Conservation (phyloP, 2,113 vertebrate genomes). For the Tretioscincus oriximinensis region DNA sequence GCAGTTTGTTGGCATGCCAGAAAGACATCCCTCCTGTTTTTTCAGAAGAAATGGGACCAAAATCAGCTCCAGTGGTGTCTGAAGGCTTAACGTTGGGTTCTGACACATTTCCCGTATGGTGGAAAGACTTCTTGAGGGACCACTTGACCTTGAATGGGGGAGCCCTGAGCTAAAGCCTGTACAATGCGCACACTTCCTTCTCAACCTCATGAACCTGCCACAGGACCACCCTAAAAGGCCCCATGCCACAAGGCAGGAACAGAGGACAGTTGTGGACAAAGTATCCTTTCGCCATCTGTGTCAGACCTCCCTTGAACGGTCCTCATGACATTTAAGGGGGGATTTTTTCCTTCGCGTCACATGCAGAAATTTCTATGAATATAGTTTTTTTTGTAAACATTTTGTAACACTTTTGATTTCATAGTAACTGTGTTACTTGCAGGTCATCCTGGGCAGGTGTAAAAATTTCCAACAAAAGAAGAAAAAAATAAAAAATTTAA, state of each 20-base stretch:
- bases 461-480: conserved; percentile 73
- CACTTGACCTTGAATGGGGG: not conserved
- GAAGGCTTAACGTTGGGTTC: rapidly evolving
- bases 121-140: too few species aligned
- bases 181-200: not conserved
- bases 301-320: conserved; percentile 30
- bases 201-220: not conserved
- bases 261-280: not conserved
- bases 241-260: not conserved
- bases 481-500: conserved; percentile 60
- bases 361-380: conserved; percentile 97
- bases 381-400: conserved; percentile 98
- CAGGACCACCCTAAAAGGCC: not conserved
- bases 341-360: conserved; percentile 87
- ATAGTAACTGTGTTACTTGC: conserved; percentile 95
- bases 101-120: not conserved
- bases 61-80: not conserved
- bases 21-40: not conserved
- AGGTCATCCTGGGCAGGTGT: conserved; percentile 85
- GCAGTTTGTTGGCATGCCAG: not conserved
- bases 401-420: conserved; percentile 96
- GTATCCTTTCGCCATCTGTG: not conserved
- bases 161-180: not conserved
- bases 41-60: not conserved
- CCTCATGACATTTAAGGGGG: conserved; percentile 83